Percentiles rank a stretch among this genome's conserved stretches.
These are phyloP conservation scores for Operophtera brumata DNA, from an alignment of 2,888 invertebrate genomes.

Conservation along the genomic window DNA sequence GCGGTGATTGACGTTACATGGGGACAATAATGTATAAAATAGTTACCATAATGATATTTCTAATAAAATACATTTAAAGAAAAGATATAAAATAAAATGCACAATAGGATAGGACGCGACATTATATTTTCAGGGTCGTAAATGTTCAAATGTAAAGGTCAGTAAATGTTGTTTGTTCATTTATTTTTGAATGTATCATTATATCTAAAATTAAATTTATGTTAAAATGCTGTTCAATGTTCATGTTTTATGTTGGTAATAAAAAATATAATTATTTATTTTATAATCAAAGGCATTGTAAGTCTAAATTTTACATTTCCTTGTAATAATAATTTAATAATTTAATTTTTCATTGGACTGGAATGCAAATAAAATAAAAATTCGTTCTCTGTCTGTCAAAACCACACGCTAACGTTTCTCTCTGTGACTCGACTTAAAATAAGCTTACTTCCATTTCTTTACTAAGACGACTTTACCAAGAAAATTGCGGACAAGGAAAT, in stretches of 20 bases:
- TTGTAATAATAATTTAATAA: too few species aligned
- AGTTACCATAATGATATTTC: too few species aligned
- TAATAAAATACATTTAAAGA: background rate
- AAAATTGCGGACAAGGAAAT: background rate
- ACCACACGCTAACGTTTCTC: conserved; percentile 4
- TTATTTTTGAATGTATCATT: background rate
- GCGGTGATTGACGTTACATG: too few species aligned
- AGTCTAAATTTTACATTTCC: conserved; percentile 2
- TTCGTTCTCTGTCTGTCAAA: conserved; percentile 9
- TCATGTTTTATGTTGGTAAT: background rate
- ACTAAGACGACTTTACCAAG: conserved; percentile 1
- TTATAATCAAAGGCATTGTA: background rate
- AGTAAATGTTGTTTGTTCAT: background rate
- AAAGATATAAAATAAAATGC: conserved; percentile 1
- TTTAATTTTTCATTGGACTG: too few species aligned
- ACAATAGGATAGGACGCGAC: background rate
- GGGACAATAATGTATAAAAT: too few species aligned
- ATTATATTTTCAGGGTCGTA: conserved; percentile 2
- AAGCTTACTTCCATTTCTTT: conserved; percentile 11
- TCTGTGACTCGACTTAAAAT: conserved; percentile 7
- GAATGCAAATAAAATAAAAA: conserved; percentile 13
- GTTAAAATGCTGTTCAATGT: background rate
- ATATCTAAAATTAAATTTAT: background rate
- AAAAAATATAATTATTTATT: background rate
- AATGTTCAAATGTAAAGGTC: too few species aligned